Evolutionary conservation across 2,113 vertebrate species (phyloP).

Genomic region (Strigops habroptila): DNA sequence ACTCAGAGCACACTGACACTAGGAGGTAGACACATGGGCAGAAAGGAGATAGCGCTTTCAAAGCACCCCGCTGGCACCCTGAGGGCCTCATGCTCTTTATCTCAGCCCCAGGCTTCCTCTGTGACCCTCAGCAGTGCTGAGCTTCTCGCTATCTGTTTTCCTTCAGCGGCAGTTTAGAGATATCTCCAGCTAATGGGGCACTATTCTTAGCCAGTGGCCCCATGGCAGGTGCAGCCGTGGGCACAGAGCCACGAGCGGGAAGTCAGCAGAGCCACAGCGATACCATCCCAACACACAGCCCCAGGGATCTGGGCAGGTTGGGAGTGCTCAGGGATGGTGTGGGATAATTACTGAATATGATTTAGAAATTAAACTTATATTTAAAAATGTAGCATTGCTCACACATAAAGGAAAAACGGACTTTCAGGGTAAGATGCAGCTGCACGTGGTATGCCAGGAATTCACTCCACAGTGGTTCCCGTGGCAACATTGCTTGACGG

Average conservation of each 20-base stretch:
- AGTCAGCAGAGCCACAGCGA: accelerated
- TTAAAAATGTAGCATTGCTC: too few species aligned
- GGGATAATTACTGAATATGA: too few species aligned
- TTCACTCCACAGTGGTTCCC: too few species aligned
- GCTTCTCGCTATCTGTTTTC: accelerated
- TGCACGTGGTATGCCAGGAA: too few species aligned
- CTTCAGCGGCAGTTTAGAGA: background rate
- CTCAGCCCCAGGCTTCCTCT: background rate
- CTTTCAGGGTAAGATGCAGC: too few species aligned
- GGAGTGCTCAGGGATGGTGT: background rate
- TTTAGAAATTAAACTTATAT: too few species aligned
- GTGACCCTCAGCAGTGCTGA: background rate
- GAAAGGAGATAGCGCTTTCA: background rate
- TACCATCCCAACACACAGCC: accelerated
- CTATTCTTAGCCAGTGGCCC: background rate
- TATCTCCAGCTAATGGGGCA: background rate
- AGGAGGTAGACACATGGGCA: background rate
- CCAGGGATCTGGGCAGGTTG: accelerated
- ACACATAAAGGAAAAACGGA: too few species aligned
- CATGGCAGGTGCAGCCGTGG: background rate
- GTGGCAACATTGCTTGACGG: too few species aligned
- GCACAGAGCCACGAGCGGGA: accelerated
- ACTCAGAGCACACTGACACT: accelerated
- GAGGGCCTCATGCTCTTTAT: background rate
- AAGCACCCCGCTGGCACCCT: background rate